phyloP scores from a whole-genome alignment of 2,888 invertebrate genomes.

The Tanypteryx hageni region DNA sequence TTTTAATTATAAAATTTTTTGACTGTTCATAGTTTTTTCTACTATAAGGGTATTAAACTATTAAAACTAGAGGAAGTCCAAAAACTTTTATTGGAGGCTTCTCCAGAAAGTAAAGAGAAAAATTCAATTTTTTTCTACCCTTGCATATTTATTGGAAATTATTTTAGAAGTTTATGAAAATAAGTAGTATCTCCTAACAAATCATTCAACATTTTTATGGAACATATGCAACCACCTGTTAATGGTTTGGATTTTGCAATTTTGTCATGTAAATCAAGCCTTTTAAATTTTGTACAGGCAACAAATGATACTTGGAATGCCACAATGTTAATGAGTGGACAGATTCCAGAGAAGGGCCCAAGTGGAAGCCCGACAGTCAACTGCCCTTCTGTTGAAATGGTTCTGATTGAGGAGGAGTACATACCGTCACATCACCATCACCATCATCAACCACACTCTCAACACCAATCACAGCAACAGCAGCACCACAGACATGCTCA shows the following conservation, averaged over 20 bases:
- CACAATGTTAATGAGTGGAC: constrained; percentile 74
- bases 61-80: too few species aligned
- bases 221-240: neutral
- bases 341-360: constrained; percentile 71
- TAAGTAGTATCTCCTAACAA: neutral
- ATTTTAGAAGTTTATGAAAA: neutral
- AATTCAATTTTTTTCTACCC: too few species aligned
- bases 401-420: constrained; percentile 79
- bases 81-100: too few species aligned
- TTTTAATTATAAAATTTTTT: too few species aligned
- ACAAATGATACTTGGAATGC: constrained; percentile 79
- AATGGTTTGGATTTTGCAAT: neutral
- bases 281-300: constrained; percentile 73
- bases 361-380: constrained; percentile 78
- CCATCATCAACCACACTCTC: constrained; percentile 10
- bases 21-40: too few species aligned
- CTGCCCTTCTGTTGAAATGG: constrained; percentile 75
- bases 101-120: too few species aligned
- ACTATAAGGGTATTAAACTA: too few species aligned
- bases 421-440: constrained; percentile 71
- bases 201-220: neutral
- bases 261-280: neutral
- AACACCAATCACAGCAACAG: neutral
- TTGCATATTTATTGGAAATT: neutral
- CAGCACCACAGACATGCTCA: neutral